phyloP scores from a whole-genome alignment of 2,113 vertebrate genomes.

The Brienomyrus brachyistius region DNA sequence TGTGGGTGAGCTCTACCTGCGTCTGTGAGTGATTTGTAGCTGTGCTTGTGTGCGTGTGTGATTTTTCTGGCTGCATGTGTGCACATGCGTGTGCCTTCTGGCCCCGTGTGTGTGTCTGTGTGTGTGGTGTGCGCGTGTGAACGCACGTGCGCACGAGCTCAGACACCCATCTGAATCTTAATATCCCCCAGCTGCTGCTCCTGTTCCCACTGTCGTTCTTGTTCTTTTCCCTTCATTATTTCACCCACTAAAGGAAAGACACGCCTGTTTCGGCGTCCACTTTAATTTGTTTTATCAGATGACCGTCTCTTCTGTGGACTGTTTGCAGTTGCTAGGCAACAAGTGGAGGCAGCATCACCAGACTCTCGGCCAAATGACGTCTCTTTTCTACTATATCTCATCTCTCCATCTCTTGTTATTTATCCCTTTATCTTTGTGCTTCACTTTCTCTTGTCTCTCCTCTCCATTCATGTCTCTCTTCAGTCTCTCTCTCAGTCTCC shows the following conservation, averaged over 20 bases:
- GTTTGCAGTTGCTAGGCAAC: slow-evolving; percentile 9
- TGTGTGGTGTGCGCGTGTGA: background rate
- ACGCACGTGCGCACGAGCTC: background rate
- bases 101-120: background rate
- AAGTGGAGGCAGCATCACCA: background rate
- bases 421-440: background rate
- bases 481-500: background rate
- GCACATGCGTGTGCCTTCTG: background rate
- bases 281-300: slow-evolving; percentile 3
- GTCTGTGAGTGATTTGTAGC: background rate
- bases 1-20: background rate
- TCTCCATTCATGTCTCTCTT: background rate
- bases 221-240: background rate
- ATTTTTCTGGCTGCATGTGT: background rate
- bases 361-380: background rate
- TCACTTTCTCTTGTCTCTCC: background rate
- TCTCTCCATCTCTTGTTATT: background rate
- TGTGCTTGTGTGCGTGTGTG: background rate
- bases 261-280: background rate
- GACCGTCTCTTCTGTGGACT: background rate
- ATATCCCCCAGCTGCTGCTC: background rate
- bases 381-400: background rate
- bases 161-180: background rate
- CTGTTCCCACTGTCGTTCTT: background rate
- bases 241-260: background rate